phyloP scores from a whole-genome alignment of 2,888 invertebrate species.

The Ceratothoa steindachneri region DNA sequence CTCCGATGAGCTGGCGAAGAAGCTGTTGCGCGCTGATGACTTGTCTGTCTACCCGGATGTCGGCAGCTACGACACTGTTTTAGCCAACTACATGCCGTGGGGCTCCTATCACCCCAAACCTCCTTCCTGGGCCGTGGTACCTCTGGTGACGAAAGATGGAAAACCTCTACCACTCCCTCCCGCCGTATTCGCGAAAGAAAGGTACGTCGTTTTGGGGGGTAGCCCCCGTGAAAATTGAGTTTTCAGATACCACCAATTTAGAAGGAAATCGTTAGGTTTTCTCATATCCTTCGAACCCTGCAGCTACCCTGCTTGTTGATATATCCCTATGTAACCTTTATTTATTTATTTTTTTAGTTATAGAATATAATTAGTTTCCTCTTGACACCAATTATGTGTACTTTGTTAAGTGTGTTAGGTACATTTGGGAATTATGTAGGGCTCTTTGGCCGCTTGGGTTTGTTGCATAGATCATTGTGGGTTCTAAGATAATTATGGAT shows the following conservation, averaged over 20 bases:
- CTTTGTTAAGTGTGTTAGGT: too few relatives aligned
- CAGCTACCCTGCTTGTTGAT: too few relatives aligned
- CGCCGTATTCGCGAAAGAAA: conserved; percentile 33
- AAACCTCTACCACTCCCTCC: conserved; percentile 35
- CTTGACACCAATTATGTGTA: too few relatives aligned
- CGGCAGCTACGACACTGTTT: not conserved
- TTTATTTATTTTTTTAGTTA: too few relatives aligned
- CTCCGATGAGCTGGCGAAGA: not conserved
- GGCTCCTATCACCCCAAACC: not conserved
- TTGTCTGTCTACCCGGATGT: not conserved
- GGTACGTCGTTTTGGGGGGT: conserved; percentile 17
- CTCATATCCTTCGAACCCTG: too few relatives aligned
- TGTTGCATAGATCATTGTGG: too few relatives aligned
- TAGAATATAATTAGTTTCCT: too few relatives aligned
- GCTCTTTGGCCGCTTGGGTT: too few relatives aligned
- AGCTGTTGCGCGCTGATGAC: not conserved
- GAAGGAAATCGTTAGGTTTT: too few relatives aligned
- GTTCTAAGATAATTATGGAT: too few relatives aligned
- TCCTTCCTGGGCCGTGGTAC: conserved; percentile 25
- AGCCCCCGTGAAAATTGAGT: not conserved
- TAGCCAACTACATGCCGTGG: not conserved
- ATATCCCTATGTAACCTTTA: too few relatives aligned
- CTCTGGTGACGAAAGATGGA: conserved; percentile 34
- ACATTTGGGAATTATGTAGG: too few relatives aligned
- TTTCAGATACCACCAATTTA: not conserved